Conservation (phyloP, 2,113 vertebrate genomes). For the Boleophthalmus pectinirostris region DNA sequence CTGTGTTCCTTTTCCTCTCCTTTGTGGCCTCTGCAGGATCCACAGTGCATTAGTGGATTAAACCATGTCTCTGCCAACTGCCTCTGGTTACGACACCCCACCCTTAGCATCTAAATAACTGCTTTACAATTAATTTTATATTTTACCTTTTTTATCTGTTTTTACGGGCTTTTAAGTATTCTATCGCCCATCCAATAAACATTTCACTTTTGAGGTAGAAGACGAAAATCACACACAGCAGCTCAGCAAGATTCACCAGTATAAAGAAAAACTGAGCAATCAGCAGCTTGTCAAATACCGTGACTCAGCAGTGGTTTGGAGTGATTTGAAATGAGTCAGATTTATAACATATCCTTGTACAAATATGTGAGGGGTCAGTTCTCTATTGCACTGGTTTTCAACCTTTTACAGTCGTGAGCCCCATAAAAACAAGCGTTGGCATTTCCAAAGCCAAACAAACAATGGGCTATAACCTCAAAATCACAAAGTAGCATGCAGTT, state of each 20-base stretch:
- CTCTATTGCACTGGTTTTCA: not conserved
- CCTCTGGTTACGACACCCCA: constrained; percentile 5
- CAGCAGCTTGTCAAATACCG: constrained; percentile 4
- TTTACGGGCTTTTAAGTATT: not conserved
- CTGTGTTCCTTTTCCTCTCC: not conserved
- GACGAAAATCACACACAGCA: not conserved
- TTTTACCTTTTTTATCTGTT: not conserved
- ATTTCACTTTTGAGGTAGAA: not conserved
- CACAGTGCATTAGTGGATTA: constrained; percentile 6
- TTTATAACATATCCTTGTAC: not conserved
- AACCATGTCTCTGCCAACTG: constrained; percentile 5
- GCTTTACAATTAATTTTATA: not conserved
- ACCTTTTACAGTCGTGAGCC: too few relatives aligned
- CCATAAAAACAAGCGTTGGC: too few relatives aligned
- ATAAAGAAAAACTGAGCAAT: constrained; percentile 1
- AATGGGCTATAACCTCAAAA: too few relatives aligned
- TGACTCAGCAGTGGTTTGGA: constrained; percentile 1
- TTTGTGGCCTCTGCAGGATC: constrained; percentile 2
- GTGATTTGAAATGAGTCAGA: constrained; percentile 1
- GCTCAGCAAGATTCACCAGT: not conserved
- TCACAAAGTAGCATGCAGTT: too few relatives aligned
- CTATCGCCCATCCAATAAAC: not conserved
- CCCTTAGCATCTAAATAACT: not conserved
- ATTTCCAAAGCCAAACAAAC: too few relatives aligned
- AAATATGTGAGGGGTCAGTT: not conserved